These are phyloP conservation scores for Phrynocephalus guinanensis DNA, from an alignment of 2,797 vertebrate species.

Conservation along the genomic window DNA sequence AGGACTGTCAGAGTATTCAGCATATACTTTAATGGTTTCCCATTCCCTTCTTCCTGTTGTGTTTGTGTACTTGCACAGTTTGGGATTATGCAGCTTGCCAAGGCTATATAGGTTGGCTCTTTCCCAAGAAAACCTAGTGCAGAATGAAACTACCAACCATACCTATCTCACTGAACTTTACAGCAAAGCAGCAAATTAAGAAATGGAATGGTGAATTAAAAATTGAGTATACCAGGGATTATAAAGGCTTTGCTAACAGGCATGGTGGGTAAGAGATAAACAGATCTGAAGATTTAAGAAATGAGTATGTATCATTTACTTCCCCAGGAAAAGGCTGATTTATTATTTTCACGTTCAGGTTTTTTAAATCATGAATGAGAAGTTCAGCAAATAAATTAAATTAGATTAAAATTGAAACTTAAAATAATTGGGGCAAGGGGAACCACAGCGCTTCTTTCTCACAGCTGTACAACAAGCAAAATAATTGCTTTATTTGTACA, in stretches of 20 bases:
- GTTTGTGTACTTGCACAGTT: too few relatives aligned
- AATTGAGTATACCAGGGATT: not conserved
- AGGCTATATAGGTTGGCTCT: too few relatives aligned
- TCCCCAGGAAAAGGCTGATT: not conserved
- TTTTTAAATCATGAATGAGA: not conserved
- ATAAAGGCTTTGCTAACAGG: not conserved
- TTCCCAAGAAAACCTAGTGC: too few relatives aligned
- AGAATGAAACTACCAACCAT: too few relatives aligned
- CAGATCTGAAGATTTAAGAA: not conserved
- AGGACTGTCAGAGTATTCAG: too few relatives aligned
- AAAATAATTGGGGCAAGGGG: not conserved
- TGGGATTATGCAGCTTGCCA: too few relatives aligned
- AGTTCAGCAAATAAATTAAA: not conserved
- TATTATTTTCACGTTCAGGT: not conserved
- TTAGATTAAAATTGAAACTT: too few relatives aligned
- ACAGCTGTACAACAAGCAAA: not conserved
- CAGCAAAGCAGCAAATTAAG: not conserved
- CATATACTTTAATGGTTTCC: too few relatives aligned
- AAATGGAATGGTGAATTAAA: not conserved
- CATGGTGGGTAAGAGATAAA: not conserved
- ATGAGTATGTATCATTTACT: not conserved
- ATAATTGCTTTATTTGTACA: not conserved
- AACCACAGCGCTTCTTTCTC: not conserved
- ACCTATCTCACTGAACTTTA: too few relatives aligned
- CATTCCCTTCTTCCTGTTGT: too few relatives aligned